A percentile compares a stretch with the other conserved stretches of the same genome.
Evolutionary conservation across 1,140 invertebrate species (phyloP).

Genomic region (Lamellibrachia luymesi): DNA sequence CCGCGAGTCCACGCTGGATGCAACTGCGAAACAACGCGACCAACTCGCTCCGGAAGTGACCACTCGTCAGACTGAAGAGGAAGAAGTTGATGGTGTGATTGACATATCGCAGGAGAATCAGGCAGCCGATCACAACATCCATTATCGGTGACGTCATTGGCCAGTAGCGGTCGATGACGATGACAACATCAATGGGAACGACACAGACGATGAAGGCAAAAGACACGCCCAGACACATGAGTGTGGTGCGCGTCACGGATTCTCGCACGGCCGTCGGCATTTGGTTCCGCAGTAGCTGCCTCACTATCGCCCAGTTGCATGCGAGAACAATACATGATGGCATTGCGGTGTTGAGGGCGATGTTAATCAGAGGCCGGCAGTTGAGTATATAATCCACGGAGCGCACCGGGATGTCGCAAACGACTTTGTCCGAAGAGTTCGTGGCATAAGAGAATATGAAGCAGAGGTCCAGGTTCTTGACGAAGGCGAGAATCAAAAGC

Average conservation of each 20-base stretch:
- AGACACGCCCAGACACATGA: background rate
- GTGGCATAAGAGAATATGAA: background rate
- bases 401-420: background rate
- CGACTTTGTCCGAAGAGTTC: background rate
- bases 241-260: background rate
- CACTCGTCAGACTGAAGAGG: background rate
- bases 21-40: background rate
- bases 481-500: background rate
- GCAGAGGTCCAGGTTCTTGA: background rate
- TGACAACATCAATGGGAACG: background rate
- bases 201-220: background rate
- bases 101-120: background rate
- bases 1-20: background rate
- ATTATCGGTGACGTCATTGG: background rate
- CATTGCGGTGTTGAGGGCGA: background rate
- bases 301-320: background rate
- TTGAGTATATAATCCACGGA: background rate
- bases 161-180: background rate
- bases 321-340: background rate
- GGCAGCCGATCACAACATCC: background rate
- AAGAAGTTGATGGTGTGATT: background rate
- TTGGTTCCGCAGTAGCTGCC: background rate
- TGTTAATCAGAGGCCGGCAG: background rate
- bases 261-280: background rate
- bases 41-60: background rate